phyloP scores from a whole-genome alignment of 2,797 vertebrate genomes.

The Falco peregrinus region DNA sequence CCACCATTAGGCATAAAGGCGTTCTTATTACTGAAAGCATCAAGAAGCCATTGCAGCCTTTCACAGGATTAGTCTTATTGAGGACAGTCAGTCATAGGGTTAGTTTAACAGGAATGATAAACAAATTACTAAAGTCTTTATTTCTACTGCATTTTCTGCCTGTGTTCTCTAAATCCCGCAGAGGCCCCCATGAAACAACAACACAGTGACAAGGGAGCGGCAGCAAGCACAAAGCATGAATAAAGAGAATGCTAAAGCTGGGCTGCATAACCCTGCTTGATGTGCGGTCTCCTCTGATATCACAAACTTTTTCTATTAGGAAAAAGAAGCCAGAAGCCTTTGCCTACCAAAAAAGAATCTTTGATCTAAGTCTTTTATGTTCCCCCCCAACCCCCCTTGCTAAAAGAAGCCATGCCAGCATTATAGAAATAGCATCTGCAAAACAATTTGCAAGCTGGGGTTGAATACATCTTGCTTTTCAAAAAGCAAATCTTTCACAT shows the following conservation, averaged over 20 bases:
- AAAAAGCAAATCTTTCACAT: slow-evolving; percentile 55
- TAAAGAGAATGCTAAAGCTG: slow-evolving; percentile 40
- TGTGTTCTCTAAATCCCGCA: background rate
- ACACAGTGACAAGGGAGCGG: background rate
- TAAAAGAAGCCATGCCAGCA: slow-evolving; percentile 58
- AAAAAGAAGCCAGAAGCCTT: slow-evolving; percentile 73
- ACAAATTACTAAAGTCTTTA: background rate
- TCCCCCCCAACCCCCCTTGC: background rate
- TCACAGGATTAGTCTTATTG: background rate
- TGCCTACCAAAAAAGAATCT: slow-evolving; percentile 69
- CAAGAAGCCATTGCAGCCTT: background rate
- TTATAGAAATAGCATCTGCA: slow-evolving; percentile 51
- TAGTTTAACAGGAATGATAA: background rate
- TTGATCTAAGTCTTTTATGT: slow-evolving; percentile 59
- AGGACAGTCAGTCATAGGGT: background rate
- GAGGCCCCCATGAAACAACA: slow-evolving; percentile 4
- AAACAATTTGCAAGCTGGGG: slow-evolving; percentile 23
- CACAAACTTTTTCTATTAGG: slow-evolving; percentile 72
- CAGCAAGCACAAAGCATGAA: slow-evolving; percentile 23
- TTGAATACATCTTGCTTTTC: slow-evolving; percentile 29
- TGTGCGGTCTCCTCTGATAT: slow-evolving; percentile 68
- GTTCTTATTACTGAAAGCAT: background rate
- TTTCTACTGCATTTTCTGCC: background rate
- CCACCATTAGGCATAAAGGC: accelerated
- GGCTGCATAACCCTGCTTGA: slow-evolving; percentile 52